A percentile compares a stretch with the other conserved stretches of the same genome.
These are phyloP conservation scores for Caenorhabditis drosophilae DNA, from an alignment of 2,888 invertebrate genomes.

Conservation along the genomic window DNA sequence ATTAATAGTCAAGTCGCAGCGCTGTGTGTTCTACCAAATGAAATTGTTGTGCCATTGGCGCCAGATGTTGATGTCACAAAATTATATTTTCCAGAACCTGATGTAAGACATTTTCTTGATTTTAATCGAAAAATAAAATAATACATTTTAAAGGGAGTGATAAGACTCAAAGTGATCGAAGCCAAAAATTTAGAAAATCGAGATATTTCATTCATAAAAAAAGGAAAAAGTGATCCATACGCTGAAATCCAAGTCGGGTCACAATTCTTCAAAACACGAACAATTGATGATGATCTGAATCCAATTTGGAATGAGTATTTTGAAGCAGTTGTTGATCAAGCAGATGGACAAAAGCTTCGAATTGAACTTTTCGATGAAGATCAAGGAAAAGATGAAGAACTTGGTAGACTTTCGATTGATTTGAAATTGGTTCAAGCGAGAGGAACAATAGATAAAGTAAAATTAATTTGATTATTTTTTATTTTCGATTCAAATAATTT, in stretches of 20 bases:
- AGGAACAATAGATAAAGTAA: slow-evolving; percentile 76
- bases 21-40: slow-evolving; percentile 94
- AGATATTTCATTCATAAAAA: slow-evolving; percentile 88
- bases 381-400: slow-evolving; percentile 85
- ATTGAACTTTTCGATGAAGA: slow-evolving; percentile 90
- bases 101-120: slow-evolving; percentile 74
- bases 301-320: slow-evolving; percentile 98
- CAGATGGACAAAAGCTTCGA: slow-evolving; percentile 64
- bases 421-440: slow-evolving; percentile 76
- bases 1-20: slow-evolving; percentile 83
- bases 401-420: slow-evolving; percentile 81
- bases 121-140: not conserved
- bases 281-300: slow-evolving; percentile 89
- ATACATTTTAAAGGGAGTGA: slow-evolving; percentile 79
- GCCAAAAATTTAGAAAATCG: slow-evolving; percentile 94
- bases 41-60: slow-evolving; percentile 86
- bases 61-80: slow-evolving; percentile 82
- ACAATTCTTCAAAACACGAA: slow-evolving; percentile 89
- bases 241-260: slow-evolving; percentile 82
- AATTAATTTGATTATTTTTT: not conserved
- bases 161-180: slow-evolving; percentile 90
- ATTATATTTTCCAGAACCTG: slow-evolving; percentile 88
- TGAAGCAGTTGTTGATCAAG: slow-evolving; percentile 74
- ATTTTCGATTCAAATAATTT: slow-evolving; percentile 20
- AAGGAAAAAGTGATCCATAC: slow-evolving; percentile 97